Base-by-base conservation (phyloP, 2,797 vertebrate species). In the Oreortyx pictus region DNA sequence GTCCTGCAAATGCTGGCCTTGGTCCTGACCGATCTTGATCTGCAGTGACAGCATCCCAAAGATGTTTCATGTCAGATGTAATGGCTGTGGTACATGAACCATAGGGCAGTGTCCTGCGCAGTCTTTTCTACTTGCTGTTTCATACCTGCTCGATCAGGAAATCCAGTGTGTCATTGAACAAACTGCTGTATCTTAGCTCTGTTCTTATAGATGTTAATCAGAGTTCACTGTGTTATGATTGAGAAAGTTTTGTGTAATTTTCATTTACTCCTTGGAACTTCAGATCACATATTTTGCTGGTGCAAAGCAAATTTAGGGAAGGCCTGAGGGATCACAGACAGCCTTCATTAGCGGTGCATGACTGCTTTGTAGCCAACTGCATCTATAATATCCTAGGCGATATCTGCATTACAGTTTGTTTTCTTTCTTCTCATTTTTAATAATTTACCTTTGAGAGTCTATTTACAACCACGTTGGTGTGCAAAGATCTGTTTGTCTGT, bases 401-500 rank as follows among this genome's bases (percentile, higher is more conserved):
- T 93, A 93, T 97, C 84, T 94, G 94, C 89, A 74, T 94, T 96
- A 41, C 82, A 90, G 76, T 90, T 95, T 93, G 89, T 90, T 94
- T 94, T 61, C 92, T 95, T 97, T 95, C 85, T 97, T 94, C 94
- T 95, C 72, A 23, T 84, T 97, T 96, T 97, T 90, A 97, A 98
- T 98, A 97, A 97, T 98, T 97, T 97, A 97, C 91, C 90, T 97
- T 93, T 57, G 82, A 95, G 94, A 95, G 94, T 92, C 89, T 97
- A 85, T 97, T 96, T 96, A 92, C 43, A 61, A 92, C 83, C 18
- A 14, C 35, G 60, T 67, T 94, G 71, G 67, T 93, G 90, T 96
- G 70, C 81, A 96, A 96, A 94, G 86, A 95, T 97, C 77, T 97
- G 95, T 96, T 96, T 96, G 74, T 97, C 96, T 97, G 89, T 97